Conservation (phyloP, 2,888 invertebrate genomes). For the Athrips mouffetella region DNA sequence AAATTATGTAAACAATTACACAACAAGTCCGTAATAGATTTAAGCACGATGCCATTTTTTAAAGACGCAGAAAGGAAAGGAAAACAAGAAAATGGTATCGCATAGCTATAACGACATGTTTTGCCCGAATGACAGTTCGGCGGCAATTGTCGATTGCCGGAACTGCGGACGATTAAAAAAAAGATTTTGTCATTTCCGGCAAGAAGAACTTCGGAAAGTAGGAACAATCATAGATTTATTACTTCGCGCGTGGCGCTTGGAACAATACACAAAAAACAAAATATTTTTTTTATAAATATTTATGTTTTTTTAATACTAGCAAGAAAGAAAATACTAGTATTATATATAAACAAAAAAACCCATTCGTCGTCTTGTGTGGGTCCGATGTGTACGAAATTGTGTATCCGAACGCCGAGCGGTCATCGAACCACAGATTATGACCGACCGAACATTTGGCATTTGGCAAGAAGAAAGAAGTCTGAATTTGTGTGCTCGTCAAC, state of each 20-base stretch:
- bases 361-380: too few relatives aligned
- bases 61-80: slow-evolving; percentile 38
- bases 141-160: slow-evolving; percentile 68
- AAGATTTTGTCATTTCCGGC: slow-evolving; percentile 55
- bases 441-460: slow-evolving; percentile 28
- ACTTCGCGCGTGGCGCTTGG: too few relatives aligned
- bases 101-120: slow-evolving; percentile 56
- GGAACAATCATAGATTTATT: too few relatives aligned
- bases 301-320: too few relatives aligned
- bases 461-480: slow-evolving; percentile 49
- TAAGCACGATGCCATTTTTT: slow-evolving; percentile 52
- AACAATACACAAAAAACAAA: too few relatives aligned
- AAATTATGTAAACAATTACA: slow-evolving; percentile 53
- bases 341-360: too few relatives aligned
- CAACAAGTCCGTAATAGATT: slow-evolving; percentile 72
- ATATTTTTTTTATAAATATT: too few relatives aligned
- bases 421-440: neutral
- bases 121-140: slow-evolving; percentile 59
- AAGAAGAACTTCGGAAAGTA: neutral
- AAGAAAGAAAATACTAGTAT: too few relatives aligned
- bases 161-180: slow-evolving; percentile 50
- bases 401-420: neutral
- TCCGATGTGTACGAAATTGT: too few relatives aligned
- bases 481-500: slow-evolving; percentile 59
- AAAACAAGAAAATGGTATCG: slow-evolving; percentile 39